Evolutionary conservation across 2,797 vertebrate genomes (phyloP).

Genomic region (Dallia pectoralis): DNA sequence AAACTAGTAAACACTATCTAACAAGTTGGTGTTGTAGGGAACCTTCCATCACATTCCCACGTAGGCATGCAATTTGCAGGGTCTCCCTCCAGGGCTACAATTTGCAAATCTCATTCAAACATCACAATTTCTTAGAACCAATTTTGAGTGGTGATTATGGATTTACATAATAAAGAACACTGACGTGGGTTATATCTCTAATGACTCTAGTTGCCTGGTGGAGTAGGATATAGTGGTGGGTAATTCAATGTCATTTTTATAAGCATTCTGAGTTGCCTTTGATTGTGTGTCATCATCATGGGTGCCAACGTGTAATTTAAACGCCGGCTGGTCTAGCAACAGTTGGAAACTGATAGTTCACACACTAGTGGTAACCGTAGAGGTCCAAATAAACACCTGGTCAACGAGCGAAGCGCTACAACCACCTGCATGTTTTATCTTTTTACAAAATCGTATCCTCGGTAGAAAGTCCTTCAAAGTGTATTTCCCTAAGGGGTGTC

Average conservation of each 20-base stretch:
- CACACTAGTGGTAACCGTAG: slow-evolving; percentile 62
- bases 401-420: slow-evolving; percentile 22
- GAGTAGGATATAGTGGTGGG: slow-evolving; percentile 14
- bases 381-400: slow-evolving; percentile 51
- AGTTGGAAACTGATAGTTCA: slow-evolving; percentile 68
- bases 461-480: slow-evolving; percentile 1
- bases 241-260: slow-evolving; percentile 39
- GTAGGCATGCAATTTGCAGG: background rate
- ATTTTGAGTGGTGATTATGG: background rate
- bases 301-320: slow-evolving; percentile 56
- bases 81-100: background rate
- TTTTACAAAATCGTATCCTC: background rate
- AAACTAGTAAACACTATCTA: background rate
- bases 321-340: slow-evolving; percentile 51
- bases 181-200: background rate
- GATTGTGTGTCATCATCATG: slow-evolving; percentile 36
- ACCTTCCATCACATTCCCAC: background rate
- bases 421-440: background rate
- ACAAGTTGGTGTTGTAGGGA: background rate
- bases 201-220: background rate
- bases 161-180: background rate
- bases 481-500: background rate
- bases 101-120: background rate
- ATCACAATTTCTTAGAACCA: background rate
- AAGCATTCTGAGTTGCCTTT: slow-evolving; percentile 24